A percentile compares a stretch with the other conserved stretches of the same genome.
Evolutionary conservation across 2,113 vertebrate species (phyloP).

Genomic region (Chinchilla lanigera): DNA sequence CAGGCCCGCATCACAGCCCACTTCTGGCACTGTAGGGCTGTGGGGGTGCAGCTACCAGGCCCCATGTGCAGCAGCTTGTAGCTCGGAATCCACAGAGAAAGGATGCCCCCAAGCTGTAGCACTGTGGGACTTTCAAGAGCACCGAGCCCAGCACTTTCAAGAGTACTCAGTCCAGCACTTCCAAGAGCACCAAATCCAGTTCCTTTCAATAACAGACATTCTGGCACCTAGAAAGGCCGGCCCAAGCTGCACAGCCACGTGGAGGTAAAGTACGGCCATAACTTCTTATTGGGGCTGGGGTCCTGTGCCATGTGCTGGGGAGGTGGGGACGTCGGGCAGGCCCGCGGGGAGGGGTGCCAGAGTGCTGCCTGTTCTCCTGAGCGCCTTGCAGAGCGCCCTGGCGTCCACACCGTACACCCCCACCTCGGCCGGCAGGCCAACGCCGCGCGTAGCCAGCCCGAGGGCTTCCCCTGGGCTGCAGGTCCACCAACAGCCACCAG

Average conservation of each 20-base stretch:
- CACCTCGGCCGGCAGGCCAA: background rate
- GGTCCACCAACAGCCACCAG: slow-evolving; percentile 30
- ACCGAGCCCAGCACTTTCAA: too few species aligned
- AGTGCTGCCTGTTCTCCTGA: background rate
- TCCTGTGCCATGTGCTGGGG: background rate
- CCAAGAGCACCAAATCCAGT: background rate
- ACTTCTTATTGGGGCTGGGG: background rate
- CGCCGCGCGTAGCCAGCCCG: background rate
- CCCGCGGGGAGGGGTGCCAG: background rate
- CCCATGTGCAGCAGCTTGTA: background rate
- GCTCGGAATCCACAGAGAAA: background rate
- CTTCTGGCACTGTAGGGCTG: rapidly evolving
- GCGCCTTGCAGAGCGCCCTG: background rate
- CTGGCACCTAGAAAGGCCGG: background rate
- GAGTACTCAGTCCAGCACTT: background rate
- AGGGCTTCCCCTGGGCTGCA: background rate
- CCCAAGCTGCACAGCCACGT: background rate
- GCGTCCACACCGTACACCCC: background rate
- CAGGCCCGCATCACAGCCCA: background rate
- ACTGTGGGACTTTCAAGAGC: background rate
- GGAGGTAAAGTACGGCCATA: background rate
- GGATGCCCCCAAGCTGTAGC: background rate
- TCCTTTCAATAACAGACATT: background rate
- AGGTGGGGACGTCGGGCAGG: background rate
- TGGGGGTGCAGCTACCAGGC: background rate